A percentile compares a stretch with the other conserved stretches of the same genome.
phyloP scores from a whole-genome alignment of 2,113 vertebrate species.

The Seriola quinqueradiata region DNA sequence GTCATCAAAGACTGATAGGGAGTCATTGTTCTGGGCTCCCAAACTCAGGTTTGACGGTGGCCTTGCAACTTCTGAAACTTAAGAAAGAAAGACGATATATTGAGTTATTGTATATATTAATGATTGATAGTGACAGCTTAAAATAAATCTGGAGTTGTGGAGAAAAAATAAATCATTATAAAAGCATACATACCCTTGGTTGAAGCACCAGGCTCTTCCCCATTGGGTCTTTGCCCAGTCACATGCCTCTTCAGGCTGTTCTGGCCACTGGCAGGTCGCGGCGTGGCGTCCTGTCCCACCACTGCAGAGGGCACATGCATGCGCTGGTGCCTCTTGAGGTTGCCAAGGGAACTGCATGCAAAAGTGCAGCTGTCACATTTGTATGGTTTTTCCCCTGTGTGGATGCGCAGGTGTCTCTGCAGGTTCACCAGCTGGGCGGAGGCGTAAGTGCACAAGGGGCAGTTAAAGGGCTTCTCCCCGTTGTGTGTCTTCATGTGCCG shows the following conservation, averaged over 20 bases:
- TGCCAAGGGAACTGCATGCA: conserved; percentile 96
- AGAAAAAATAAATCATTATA: not conserved
- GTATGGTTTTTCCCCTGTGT: conserved; percentile 98
- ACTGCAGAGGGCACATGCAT: conserved; percentile 88
- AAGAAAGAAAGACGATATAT: not conserved
- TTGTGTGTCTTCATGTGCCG: conserved; percentile 99
- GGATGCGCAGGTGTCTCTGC: conserved; percentile 95
- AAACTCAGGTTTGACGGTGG: conserved; percentile 81
- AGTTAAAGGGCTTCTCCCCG: conserved; percentile 96
- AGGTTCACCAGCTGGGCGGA: conserved; percentile 98
- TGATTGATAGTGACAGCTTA: not conserved
- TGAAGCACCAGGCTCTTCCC: conserved; percentile 53
- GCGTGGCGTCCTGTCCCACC: conserved; percentile 71
- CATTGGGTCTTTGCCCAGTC: conserved; percentile 73
- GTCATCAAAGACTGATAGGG: conserved; percentile 83
- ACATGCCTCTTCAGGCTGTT: conserved; percentile 79
- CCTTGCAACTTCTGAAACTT: conserved; percentile 78
- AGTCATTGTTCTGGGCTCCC: conserved; percentile 75
- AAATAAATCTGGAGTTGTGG: not conserved
- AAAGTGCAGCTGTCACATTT: conserved; percentile 93
- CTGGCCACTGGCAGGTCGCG: conserved; percentile 77
- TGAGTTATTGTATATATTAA: not conserved
- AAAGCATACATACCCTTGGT: conserved; percentile 61
- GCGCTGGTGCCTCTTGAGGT: conserved; percentile 96
- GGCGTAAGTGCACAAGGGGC: conserved; percentile 94